Conservation (phyloP, 2,888 invertebrate genomes). For the Troides helena region DNA sequence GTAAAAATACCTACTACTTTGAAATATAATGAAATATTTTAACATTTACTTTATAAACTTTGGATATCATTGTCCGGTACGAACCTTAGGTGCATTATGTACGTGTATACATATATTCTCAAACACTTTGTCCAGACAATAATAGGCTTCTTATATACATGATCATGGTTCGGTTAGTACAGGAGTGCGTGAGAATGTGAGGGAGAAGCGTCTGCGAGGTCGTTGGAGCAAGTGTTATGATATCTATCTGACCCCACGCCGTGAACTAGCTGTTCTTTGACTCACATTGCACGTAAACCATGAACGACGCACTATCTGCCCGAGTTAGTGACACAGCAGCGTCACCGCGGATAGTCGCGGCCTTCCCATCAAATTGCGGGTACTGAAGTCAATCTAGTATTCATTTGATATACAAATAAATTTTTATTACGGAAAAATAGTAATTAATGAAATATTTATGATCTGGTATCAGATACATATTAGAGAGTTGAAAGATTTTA, state of each 20-base stretch:
- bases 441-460: too few species aligned
- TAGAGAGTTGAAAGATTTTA: too few species aligned
- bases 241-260: constrained; percentile 57
- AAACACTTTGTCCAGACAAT: too few species aligned
- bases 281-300: constrained; percentile 66
- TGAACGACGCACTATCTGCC: constrained; percentile 54
- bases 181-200: constrained; percentile 16
- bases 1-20: too few species aligned
- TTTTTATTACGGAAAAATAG: not conserved
- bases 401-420: not conserved
- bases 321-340: constrained; percentile 40
- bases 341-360: constrained; percentile 25
- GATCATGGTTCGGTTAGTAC: not conserved
- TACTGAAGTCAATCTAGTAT: constrained; percentile 10
- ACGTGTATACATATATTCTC: too few species aligned
- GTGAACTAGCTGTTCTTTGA: constrained; percentile 61
- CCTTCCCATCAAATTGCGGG: constrained; percentile 44
- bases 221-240: constrained; percentile 42
- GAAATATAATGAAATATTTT: too few species aligned
- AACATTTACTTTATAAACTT: too few species aligned
- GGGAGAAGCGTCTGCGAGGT: constrained; percentile 9
- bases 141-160: not conserved
- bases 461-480: too few species aligned
- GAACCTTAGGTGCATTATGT: too few species aligned
- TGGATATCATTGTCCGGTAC: too few species aligned